These are phyloP conservation scores for Campoplex nolae DNA, from an alignment of 2,888 invertebrate genomes.

Conservation along the genomic window DNA sequence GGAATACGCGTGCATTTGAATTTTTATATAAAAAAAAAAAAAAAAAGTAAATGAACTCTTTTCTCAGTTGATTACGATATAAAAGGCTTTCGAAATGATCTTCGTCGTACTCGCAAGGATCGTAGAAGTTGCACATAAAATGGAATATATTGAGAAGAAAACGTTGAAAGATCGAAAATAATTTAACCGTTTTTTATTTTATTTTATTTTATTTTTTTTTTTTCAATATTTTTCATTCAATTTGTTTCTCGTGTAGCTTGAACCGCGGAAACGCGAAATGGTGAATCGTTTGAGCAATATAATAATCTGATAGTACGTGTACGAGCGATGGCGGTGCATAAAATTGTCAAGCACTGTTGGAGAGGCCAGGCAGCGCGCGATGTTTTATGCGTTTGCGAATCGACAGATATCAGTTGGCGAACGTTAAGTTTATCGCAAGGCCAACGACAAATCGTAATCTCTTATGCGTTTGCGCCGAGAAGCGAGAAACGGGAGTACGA, in stretches of 20 bases:
- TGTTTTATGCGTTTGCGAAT: slow-evolving; percentile 79
- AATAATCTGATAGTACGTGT: slow-evolving; percentile 12
- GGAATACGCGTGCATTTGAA: background rate
- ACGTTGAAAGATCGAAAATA: background rate
- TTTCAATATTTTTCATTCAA: background rate
- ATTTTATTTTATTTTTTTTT: background rate
- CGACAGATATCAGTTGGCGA: slow-evolving; percentile 79
- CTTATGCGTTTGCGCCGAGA: slow-evolving; percentile 56
- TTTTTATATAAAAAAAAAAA: background rate
- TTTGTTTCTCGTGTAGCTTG: background rate
- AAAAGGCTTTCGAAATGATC: background rate
- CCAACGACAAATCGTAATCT: slow-evolving; percentile 83
- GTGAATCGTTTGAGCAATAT: slow-evolving; percentile 5
- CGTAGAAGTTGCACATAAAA: background rate
- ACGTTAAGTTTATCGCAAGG: slow-evolving; percentile 83
- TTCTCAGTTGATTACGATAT: background rate
- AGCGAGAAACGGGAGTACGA: slow-evolving; percentile 65
- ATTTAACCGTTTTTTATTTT: background rate
- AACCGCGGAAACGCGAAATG: slow-evolving; percentile 13
- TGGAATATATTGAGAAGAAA: background rate
- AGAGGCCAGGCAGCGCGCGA: slow-evolving; percentile 54
- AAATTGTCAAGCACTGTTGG: slow-evolving; percentile 30
- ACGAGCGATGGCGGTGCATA: slow-evolving; percentile 2
- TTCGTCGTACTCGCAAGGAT: background rate
- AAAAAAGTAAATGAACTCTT: background rate